Percentiles rank a stretch among this genome's conserved stretches.
phyloP scores from a whole-genome alignment of 2,113 vertebrate genomes.

The Caranx melampygus region DNA sequence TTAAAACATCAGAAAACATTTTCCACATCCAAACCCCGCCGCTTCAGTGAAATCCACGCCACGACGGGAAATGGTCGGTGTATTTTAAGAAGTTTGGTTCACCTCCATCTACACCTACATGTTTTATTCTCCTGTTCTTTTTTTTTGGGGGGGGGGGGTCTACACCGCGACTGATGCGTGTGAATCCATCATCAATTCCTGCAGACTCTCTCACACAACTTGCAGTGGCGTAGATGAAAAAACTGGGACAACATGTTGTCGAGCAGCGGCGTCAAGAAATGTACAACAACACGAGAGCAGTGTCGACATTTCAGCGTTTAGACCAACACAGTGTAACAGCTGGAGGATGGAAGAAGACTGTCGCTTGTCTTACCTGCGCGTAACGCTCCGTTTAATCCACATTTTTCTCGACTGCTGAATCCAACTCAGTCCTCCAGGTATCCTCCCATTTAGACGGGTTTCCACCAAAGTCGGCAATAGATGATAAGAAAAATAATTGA shows the following conservation, averaged over 20 bases:
- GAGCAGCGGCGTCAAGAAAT: constrained; percentile 14
- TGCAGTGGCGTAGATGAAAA: constrained; percentile 72
- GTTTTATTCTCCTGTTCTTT: not conserved
- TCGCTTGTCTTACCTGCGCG: constrained; percentile 82
- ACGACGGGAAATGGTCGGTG: accelerated
- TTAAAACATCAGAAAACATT: constrained; percentile 42
- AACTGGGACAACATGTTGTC: constrained; percentile 38
- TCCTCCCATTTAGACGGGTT: constrained; percentile 82
- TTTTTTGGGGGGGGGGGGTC: accelerated
- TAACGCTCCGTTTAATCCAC: constrained; percentile 85
- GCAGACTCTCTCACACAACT: constrained; percentile 64
- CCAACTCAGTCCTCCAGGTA: constrained; percentile 82
- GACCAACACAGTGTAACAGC: not conserved
- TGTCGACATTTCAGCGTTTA: not conserved
- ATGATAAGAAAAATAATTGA: constrained; percentile 28
- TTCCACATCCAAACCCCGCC: not conserved
- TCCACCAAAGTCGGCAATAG: constrained; percentile 77
- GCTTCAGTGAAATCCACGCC: not conserved
- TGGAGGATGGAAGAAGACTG: not conserved
- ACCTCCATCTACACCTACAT: not conserved
- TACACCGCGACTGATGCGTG: not conserved
- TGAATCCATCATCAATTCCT: constrained; percentile 19
- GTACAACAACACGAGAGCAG: constrained; percentile 16
- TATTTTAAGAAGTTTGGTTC: not conserved
- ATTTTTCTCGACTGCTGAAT: constrained; percentile 80